Base-by-base conservation (phyloP, 2,113 vertebrate species). In the Podarcis muralis region DNA sequence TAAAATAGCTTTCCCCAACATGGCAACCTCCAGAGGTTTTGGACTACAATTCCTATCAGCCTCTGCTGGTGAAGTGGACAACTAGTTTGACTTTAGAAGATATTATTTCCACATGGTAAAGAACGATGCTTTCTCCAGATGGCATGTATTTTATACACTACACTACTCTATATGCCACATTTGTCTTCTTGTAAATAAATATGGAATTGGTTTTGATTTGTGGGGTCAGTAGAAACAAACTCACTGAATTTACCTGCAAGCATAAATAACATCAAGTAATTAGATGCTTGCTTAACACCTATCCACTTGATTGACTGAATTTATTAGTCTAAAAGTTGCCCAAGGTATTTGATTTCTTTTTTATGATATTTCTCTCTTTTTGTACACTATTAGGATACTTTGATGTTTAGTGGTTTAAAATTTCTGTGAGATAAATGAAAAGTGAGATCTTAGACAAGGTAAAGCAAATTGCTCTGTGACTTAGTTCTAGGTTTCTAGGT, bases 401-500 rank as follows among this genome's bases (percentile, higher is more conserved):
- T 18, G 59, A 18, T 20, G 59, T 62, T 62, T 62, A 62, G 16
- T 62, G 59, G 59, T 62, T 62, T 62, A 62, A 62, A 62, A 15
- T 18, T 62, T 20, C 59, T 62, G 59, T 62, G 59, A 62, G 18
- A 62, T 62, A 62, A 62, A 62, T 62, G 59, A 15, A 62, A 62
- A 5, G 16, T 62, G 59, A 62, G 27, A 37, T 16, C 53, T 53
- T 59, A n/a, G 83, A 59, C 11, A 74, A 84, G 23, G 48, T 13
- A 75, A 69, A n/a, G 25, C n/a, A 65, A 76, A 85, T 25, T 35
- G n/a, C 30, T 22, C 5, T 13, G 48, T 32, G 22, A 32, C 30
- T 72, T 84, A 27, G 22, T 84, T 53, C 69, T 12, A 74, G 76
- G 86, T 84, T 95, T 81, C 91, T 75, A 85, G 77, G 89, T 87